Evolutionary conservation across 2,888 invertebrate species (phyloP).

Genomic region (Tanypteryx hageni): DNA sequence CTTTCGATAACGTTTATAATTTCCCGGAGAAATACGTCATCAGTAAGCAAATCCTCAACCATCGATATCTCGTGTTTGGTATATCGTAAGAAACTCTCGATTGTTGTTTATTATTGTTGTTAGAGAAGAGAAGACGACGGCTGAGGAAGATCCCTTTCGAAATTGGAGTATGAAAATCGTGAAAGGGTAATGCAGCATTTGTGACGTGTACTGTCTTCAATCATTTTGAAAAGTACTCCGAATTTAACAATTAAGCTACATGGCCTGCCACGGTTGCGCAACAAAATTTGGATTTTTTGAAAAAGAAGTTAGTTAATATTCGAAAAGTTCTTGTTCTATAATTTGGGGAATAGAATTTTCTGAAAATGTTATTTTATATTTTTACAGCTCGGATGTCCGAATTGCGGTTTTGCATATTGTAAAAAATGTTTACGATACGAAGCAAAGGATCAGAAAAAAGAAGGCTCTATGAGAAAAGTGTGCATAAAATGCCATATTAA

Average conservation of each 20-base stretch:
- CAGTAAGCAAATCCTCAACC: too few species aligned
- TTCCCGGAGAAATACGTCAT: too few species aligned
- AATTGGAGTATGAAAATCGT: too few species aligned
- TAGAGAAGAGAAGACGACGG: too few species aligned
- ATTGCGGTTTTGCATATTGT: constrained; percentile 44
- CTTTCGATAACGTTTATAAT: too few species aligned
- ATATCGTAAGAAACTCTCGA: too few species aligned
- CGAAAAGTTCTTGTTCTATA: neutral
- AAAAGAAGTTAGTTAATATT: constrained; percentile 35
- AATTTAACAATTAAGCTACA: neutral
- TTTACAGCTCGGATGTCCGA: constrained; percentile 34
- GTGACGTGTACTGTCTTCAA: too few species aligned
- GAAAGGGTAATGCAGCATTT: too few species aligned
- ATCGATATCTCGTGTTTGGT: too few species aligned
- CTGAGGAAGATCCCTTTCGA: too few species aligned
- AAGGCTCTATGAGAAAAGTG: neutral
- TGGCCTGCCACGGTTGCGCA: constrained; percentile 24
- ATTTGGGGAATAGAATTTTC: neutral
- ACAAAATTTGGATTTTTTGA: constrained; percentile 43
- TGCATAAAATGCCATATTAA: constrained; percentile 31
- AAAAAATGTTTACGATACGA: constrained; percentile 43
- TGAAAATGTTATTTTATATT: neutral
- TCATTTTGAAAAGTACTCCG: too few species aligned
- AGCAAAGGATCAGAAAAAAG: constrained; percentile 31
- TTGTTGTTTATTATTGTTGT: too few species aligned